Evolutionary conservation across 2,797 vertebrate species (phyloP), one percentile per base, ranked within the genome.

Genomic region (Acridotheres tristis): DNA sequence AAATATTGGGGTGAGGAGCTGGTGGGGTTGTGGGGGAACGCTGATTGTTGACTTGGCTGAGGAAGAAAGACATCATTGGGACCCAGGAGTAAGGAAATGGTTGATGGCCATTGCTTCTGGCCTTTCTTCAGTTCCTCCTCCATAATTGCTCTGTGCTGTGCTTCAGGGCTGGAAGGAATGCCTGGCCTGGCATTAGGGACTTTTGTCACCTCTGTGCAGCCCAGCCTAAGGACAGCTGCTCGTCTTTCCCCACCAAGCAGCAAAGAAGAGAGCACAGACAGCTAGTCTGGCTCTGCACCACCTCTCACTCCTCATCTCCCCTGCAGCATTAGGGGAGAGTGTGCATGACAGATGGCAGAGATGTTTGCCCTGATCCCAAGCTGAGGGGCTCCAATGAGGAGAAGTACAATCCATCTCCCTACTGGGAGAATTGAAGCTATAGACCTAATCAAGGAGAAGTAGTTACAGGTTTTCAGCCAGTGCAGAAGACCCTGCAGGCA

Each of bases 181-280:
- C 1, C 0, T 57, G 58, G 47, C 6, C 0, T 63, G 58, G 45
- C 2, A 3, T 32, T 26, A 17, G 21, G 45, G 61, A 19, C n/a
- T 78, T 81, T 50, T 57, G 26, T 43, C 27, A 66, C 11, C 32
- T 74, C 51, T 48, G 19, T n/a, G 55, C 30, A 48, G 71, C 29
- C 36, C 29, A 82, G 40, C 27, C 25, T n/a, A 48, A 36, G 2
- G 3, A 45, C 61, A 67, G 57, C 67, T 42, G 40, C 62, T 72
- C 50, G 25, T 32, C 57, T 26, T 68, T 40, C 13, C 15, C n/a
- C 19, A 11, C 4, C 13, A n/a, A 18, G 45, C 48, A 77, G 54
- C 57, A 59, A 63, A 45, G 65, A 89, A 34, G 32, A 22, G 18
- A 59, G 18, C 38, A 66, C 27, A 59, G 45, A 13, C 54, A 72